Conservation (phyloP, 2,113 vertebrate species). For the Oreochromis aureus region DNA sequence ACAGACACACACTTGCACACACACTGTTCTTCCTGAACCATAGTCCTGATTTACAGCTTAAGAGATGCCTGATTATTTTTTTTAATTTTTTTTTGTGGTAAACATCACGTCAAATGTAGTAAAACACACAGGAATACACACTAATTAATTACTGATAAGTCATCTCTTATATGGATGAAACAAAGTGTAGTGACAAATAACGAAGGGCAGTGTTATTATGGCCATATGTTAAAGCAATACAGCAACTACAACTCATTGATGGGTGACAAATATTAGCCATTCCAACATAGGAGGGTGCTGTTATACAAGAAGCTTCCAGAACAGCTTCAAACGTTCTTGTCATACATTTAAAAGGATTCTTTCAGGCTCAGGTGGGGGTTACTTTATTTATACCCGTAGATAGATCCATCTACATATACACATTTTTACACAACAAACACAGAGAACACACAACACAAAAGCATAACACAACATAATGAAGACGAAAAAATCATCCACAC, state of each 20-base stretch:
- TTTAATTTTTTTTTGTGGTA: not conserved
- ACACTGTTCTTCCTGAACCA: not conserved
- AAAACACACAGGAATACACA: not conserved
- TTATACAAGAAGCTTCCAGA: not conserved
- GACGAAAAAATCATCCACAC: not conserved
- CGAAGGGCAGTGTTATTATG: fast-evolving
- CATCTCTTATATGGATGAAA: not conserved
- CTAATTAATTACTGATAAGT: not conserved
- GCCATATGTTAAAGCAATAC: not conserved
- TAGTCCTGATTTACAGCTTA: not conserved
- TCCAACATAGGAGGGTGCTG: not conserved
- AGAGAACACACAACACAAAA: fast-evolving
- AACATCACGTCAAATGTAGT: not conserved
- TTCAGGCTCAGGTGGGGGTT: not conserved
- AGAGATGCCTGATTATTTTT: not conserved
- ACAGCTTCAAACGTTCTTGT: not conserved
- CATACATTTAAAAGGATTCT: not conserved
- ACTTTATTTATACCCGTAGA: fast-evolving
- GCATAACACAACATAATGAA: not conserved
- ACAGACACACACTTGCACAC: not conserved
- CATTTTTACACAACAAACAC: not conserved
- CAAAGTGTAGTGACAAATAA: not conserved
- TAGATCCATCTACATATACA: not conserved
- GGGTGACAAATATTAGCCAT: not conserved
- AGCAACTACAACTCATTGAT: not conserved